Percentiles rank a stretch among this genome's conserved stretches.
Conservation (phyloP, 2,888 invertebrate species). For the Drosophila birchii region DNA sequence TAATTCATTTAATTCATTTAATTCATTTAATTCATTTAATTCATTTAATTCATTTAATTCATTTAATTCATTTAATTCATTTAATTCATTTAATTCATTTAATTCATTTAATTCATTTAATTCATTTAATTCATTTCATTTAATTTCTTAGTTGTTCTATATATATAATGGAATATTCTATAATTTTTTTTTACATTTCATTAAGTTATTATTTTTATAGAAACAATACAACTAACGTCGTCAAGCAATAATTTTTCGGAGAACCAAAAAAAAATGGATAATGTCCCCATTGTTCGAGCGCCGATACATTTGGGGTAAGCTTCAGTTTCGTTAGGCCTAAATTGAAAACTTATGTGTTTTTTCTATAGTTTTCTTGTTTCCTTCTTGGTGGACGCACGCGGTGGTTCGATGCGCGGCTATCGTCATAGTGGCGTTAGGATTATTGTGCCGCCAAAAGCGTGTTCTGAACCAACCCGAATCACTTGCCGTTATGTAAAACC, state of each 20-base stretch:
- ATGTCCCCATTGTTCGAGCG: slow-evolving; percentile 87
- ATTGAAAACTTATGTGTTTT: neutral
- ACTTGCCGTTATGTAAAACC: slow-evolving; percentile 96
- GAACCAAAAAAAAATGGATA: slow-evolving; percentile 85
- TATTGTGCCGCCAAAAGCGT: slow-evolving; percentile 98
- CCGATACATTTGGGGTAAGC: slow-evolving; percentile 89
- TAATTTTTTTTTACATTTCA: too few species aligned
- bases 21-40: too few species aligned
- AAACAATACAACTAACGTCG: slow-evolving; percentile 9
- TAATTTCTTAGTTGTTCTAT: too few species aligned
- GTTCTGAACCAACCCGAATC: slow-evolving; percentile 97
- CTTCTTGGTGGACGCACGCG: slow-evolving; percentile 99
- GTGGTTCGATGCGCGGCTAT: slow-evolving; percentile 99
- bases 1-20: too few species aligned
- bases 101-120: too few species aligned
- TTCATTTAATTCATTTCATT: too few species aligned
- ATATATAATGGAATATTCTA: too few species aligned
- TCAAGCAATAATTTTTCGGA: slow-evolving; percentile 74
- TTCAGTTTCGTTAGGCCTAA: neutral
- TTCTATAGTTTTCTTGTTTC: slow-evolving; percentile 95
- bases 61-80: neutral
- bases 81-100: too few species aligned
- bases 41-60: neutral
- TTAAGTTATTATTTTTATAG: too few species aligned
- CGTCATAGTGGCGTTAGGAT: slow-evolving; percentile 98